Evolutionary conservation across 2,888 invertebrate species (phyloP).

Genomic region (Scaptomyza tumidula): DNA sequence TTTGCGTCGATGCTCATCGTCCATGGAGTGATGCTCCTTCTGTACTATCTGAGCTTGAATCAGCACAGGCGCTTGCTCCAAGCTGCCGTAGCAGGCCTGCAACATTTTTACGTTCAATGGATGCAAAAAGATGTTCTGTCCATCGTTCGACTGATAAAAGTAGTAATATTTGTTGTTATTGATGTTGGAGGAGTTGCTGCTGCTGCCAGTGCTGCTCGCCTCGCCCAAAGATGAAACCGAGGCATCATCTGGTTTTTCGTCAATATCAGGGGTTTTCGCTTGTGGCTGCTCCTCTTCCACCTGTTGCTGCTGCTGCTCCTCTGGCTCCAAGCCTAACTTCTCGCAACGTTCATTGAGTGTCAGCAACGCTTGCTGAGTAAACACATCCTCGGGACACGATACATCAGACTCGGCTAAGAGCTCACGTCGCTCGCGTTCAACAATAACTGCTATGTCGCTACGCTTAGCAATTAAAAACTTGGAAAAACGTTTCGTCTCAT

Average conservation of each 20-base stretch:
- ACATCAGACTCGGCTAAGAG: constrained; percentile 88
- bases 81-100: constrained; percentile 92
- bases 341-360: constrained; percentile 85
- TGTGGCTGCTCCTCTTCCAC: constrained; percentile 25
- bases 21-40: constrained; percentile 93
- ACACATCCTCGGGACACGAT: constrained; percentile 92
- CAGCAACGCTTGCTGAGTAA: constrained; percentile 92
- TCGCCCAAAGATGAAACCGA: constrained; percentile 62
- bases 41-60: constrained; percentile 93
- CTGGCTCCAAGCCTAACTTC: constrained; percentile 64
- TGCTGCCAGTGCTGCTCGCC: constrained; percentile 40
- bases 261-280: constrained; percentile 52
- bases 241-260: constrained; percentile 60
- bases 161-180: constrained; percentile 84
- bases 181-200: constrained; percentile 53
- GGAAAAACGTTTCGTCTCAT: constrained; percentile 85
- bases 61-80: constrained; percentile 90
- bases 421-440: constrained; percentile 90
- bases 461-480: constrained; percentile 90
- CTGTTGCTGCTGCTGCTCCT: constrained; percentile 44
- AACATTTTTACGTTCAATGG: constrained; percentile 95
- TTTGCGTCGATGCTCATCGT: constrained; percentile 91
- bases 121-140: constrained; percentile 96
- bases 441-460: constrained; percentile 89
- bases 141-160: constrained; percentile 90